Evolutionary conservation across 2,797 vertebrate genomes (phyloP).

Genomic region (Propithecus perrieri): DNA sequence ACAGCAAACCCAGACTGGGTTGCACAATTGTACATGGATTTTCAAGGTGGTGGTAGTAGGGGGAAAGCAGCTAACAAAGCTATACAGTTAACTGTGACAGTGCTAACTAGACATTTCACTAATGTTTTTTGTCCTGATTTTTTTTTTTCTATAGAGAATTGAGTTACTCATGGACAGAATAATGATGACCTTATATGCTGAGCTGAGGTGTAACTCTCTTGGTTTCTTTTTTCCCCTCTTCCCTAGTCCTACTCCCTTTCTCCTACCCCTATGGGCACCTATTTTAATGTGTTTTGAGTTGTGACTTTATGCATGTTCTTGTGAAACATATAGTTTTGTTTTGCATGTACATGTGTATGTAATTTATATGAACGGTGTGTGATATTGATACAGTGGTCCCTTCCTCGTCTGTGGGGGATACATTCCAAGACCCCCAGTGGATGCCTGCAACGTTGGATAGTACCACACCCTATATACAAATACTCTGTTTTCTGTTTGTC

Average conservation of each 20-base stretch:
- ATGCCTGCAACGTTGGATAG: neutral
- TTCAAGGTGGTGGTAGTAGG: neutral
- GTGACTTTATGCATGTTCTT: neutral
- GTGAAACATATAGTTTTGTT: neutral
- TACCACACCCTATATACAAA: neutral
- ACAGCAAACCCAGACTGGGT: neutral
- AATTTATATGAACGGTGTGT: neutral
- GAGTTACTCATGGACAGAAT: neutral
- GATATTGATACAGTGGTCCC: neutral
- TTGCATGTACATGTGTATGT: neutral
- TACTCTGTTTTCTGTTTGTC: neutral
- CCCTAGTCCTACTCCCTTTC: neutral
- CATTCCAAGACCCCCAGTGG: neutral
- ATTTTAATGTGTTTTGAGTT: neutral
- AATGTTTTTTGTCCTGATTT: neutral
- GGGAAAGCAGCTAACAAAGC: neutral
- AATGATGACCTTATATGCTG: neutral
- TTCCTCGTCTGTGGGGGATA: neutral
- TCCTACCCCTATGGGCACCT: neutral
- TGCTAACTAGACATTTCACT: neutral
- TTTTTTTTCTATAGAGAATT: neutral
- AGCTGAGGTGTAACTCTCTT: neutral
- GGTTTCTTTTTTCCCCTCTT: neutral
- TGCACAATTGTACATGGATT: neutral
- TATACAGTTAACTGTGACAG: neutral